Evolutionary conservation across 92 coral and sea anemone species (phyloP).

Genomic region (Porites evermanni): DNA sequence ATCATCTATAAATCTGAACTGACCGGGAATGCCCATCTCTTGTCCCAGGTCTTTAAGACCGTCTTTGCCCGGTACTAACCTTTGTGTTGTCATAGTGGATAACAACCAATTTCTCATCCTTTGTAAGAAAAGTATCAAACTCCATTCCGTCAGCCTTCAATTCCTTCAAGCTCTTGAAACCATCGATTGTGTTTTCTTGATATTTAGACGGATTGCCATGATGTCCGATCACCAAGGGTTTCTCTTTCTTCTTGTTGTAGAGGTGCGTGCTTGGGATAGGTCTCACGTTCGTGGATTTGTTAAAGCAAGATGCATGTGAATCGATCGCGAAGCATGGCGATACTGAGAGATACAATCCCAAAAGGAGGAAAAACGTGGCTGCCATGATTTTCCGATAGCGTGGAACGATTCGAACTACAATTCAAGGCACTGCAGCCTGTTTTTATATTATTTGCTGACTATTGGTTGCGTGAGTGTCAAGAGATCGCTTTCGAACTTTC

Average conservation of each 20-base stretch:
- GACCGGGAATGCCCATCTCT: no score
- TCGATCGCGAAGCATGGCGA: not conserved
- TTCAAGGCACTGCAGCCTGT: no score
- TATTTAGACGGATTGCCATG: slow-evolving; percentile 87
- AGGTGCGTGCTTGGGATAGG: slow-evolving; percentile 75
- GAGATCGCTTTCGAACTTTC: not conserved
- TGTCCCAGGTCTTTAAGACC: no score
- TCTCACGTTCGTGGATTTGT: not conserved
- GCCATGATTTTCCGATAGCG: not conserved
- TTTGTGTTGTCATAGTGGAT: slow-evolving; percentile 85
- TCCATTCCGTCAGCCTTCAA: slow-evolving; percentile 93
- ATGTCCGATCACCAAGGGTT: slow-evolving; percentile 93
- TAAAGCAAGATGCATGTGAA: not conserved
- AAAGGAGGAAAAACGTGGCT: not conserved
- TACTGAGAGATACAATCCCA: not conserved
- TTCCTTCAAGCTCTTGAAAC: slow-evolving; percentile 81
- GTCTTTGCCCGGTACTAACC: slow-evolving; percentile 45
- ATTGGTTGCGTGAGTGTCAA: not conserved
- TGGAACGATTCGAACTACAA: no score
- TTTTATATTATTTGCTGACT: no score
- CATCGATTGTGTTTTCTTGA: slow-evolving; percentile 94
- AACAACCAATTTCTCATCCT: slow-evolving; percentile 83
- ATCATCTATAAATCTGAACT: not conserved
- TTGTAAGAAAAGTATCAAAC: slow-evolving; percentile 86
- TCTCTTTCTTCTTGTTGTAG: slow-evolving; percentile 57